A percentile compares a stretch with the other conserved stretches of the same genome.
These are phyloP conservation scores for Peromyscus maniculatus DNA, from an alignment of 2,113 vertebrate genomes.

Conservation along the genomic window DNA sequence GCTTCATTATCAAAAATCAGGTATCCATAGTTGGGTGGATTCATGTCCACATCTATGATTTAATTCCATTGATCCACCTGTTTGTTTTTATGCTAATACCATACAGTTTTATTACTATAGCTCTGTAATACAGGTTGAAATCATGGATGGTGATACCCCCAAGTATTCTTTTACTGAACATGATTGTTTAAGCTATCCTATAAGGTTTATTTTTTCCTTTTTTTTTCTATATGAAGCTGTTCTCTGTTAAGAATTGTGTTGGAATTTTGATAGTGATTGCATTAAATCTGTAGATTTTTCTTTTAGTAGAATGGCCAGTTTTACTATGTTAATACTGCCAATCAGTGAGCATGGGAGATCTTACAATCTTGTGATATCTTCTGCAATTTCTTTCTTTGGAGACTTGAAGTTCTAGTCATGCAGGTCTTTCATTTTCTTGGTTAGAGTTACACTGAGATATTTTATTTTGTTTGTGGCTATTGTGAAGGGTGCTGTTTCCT, in stretches of 20 bases:
- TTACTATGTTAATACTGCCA: background rate
- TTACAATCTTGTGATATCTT: background rate
- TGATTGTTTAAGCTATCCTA: background rate
- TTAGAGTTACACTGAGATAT: background rate
- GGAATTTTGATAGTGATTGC: background rate
- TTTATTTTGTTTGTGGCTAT: background rate
- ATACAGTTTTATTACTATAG: background rate
- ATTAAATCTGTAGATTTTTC: background rate
- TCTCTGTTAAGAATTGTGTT: background rate
- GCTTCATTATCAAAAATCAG: background rate
- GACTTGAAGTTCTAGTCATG: background rate
- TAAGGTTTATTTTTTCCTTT: too few relatives aligned
- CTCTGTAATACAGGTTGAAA: background rate
- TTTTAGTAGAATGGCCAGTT: too few relatives aligned
- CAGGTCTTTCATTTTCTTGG: background rate
- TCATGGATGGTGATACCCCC: background rate
- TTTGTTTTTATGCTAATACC: background rate
- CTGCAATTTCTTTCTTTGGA: background rate
- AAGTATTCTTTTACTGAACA: background rate
- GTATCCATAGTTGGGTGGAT: background rate
- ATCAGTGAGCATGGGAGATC: background rate
- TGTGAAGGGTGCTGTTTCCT: background rate
- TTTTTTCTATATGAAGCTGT: background rate
- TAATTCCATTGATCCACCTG: background rate
- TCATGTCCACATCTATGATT: background rate